These are phyloP conservation scores for Tokudaia tokunoshimensis DNA, from an alignment of 2,797 vertebrate species.

Conservation along the genomic window DNA sequence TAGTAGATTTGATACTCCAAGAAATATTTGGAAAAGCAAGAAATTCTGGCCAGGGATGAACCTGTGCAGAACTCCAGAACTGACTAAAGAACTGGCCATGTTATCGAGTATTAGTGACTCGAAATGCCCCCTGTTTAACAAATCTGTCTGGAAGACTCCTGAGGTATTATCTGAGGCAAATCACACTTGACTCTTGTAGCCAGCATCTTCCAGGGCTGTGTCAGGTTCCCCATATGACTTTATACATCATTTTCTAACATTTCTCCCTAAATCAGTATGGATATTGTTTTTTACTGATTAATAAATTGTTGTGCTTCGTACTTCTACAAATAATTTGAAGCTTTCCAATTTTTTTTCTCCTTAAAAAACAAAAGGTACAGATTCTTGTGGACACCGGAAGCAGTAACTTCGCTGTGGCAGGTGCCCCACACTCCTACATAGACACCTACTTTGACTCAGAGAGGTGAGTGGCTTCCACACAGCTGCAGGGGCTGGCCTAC, in stretches of 20 bases:
- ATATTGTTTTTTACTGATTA: conserved; percentile 74
- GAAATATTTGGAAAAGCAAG: neutral
- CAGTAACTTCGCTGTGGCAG: conserved; percentile 99
- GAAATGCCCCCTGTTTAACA: rapidly evolving
- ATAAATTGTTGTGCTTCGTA: conserved; percentile 79
- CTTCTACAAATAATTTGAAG: conserved; percentile 73
- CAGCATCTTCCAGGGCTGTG: neutral
- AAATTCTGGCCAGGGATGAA: neutral
- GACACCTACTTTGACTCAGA: conserved; percentile 91
- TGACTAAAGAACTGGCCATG: neutral
- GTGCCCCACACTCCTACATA: conserved; percentile 91
- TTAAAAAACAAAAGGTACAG: conserved; percentile 92
- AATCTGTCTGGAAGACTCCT: neutral
- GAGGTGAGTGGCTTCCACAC: conserved; percentile 89
- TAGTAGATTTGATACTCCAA: rapidly evolving
- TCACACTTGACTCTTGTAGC: rapidly evolving
- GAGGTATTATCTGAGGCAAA: neutral
- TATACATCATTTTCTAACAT: neutral
- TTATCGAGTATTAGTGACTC: rapidly evolving
- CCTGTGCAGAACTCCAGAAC: neutral
- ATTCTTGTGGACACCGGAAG: conserved; percentile 99
- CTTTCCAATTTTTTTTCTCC: conserved; percentile 20
- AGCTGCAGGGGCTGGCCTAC: rapidly evolving
- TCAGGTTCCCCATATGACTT: neutral
- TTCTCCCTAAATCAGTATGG: neutral